Conservation (phyloP, 2,888 invertebrate genomes). For the Choristoneura rosaceana region DNA sequence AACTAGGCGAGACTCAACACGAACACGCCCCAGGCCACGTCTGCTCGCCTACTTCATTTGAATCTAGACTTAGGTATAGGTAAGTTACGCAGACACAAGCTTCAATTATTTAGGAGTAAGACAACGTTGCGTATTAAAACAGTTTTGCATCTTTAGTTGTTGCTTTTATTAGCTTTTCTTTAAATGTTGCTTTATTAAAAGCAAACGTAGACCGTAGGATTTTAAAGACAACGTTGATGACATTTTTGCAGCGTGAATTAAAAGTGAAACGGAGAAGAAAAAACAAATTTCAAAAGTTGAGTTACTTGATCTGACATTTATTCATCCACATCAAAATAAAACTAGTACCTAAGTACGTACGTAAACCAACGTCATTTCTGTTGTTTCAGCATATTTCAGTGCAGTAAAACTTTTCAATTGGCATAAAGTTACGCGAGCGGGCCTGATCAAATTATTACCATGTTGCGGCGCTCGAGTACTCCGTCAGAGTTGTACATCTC, state of each 20-base stretch:
- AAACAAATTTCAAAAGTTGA: neutral
- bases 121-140: slow-evolving; percentile 33
- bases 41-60: slow-evolving; percentile 58
- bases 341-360: slow-evolving; percentile 45
- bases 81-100: slow-evolving; percentile 15
- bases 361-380: slow-evolving; percentile 56
- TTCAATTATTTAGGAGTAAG: slow-evolving; percentile 14
- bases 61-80: slow-evolving; percentile 46
- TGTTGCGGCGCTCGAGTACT: slow-evolving; percentile 71
- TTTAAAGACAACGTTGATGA: too few species aligned
- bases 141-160: slow-evolving; percentile 23
- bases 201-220: neutral
- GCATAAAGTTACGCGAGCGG: slow-evolving; percentile 72
- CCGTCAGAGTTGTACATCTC: slow-evolving; percentile 58
- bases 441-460: slow-evolving; percentile 83
- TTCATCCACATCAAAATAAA: slow-evolving; percentile 51
- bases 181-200: neutral
- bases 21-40: slow-evolving; percentile 53
- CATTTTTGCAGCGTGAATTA: neutral
- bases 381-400: slow-evolving; percentile 67
- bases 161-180: slow-evolving; percentile 27
- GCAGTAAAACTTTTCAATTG: slow-evolving; percentile 78
- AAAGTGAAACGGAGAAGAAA: neutral
- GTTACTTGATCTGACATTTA: slow-evolving; percentile 4
- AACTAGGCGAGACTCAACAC: slow-evolving; percentile 51